Percentiles rank a stretch among this genome's conserved stretches.
Conservation (phyloP, 2,888 invertebrate genomes). For the Ormyrus thymus region DNA sequence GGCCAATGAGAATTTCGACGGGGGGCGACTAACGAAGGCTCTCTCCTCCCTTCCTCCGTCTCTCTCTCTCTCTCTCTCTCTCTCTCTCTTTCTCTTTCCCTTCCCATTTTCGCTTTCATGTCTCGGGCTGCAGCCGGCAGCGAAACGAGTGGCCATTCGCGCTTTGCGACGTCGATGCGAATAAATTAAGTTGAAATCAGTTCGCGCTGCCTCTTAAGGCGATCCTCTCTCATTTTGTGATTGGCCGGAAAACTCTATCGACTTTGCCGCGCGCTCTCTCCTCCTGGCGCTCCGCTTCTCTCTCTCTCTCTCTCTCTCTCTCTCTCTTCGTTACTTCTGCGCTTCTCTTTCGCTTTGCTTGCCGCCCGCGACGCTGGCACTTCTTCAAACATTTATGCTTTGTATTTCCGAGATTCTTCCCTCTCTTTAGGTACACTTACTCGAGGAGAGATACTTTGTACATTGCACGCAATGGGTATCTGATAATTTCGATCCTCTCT, state of each 20-base stretch:
- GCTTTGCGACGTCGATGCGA: conserved; percentile 51
- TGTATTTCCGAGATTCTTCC: background rate
- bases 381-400: conserved; percentile 25
- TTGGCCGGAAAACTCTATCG: conserved; percentile 46
- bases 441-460: too few species aligned
- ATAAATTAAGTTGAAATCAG: conserved; percentile 67
- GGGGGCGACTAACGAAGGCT: conserved; percentile 28
- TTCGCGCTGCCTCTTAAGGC: conserved; percentile 56
- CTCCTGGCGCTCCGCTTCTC: background rate
- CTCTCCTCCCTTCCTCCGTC: background rate
- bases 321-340: background rate
- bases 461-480: too few species aligned
- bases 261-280: conserved; percentile 4
- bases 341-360: too few species aligned
- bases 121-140: conserved; percentile 25
- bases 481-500: too few species aligned
- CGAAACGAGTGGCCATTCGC: conserved; percentile 59
- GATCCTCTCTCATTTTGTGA: conserved; percentile 28
- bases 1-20: conserved; percentile 41
- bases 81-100: background rate
- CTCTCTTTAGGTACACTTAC: too few species aligned
- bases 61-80: conserved; percentile 13
- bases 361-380: background rate
- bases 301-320: background rate
- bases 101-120: background rate